phyloP scores from a whole-genome alignment of 2,113 vertebrate genomes.

The Morone chrysops region DNA sequence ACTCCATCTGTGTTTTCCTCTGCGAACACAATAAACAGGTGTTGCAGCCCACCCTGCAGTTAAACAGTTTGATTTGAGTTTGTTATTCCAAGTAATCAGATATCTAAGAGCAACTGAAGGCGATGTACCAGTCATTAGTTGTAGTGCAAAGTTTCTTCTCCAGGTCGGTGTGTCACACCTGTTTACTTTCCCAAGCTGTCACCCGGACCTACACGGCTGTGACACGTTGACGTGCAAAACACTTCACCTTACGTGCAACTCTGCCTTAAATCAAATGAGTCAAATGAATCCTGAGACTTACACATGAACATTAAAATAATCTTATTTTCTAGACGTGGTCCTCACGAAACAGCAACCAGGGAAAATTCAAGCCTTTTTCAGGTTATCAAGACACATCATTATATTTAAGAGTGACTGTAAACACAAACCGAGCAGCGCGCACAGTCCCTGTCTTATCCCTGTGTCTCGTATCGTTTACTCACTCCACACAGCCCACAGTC shows the following conservation, averaged over 20 bases:
- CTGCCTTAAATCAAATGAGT: not conserved
- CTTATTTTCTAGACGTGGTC: not conserved
- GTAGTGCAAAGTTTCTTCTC: conserved; percentile 14
- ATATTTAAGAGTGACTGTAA: not conserved
- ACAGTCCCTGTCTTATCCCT: not conserved
- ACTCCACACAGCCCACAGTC: not conserved
- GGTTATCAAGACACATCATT: not conserved
- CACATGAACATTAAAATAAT: not conserved
- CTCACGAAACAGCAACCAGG: not conserved
- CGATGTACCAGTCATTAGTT: not conserved
- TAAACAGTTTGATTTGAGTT: not conserved
- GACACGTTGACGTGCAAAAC: conserved; percentile 61
- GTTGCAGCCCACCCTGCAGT: not conserved
- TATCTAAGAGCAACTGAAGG: not conserved
- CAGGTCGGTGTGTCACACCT: conserved; percentile 52
- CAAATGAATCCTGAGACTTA: not conserved
- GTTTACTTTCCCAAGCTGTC: conserved; percentile 58
- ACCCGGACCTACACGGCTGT: conserved; percentile 53
- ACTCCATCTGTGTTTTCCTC: conserved; percentile 1
- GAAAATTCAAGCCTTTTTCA: not conserved
- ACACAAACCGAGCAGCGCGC: not conserved
- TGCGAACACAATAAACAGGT: not conserved
- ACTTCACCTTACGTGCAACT: not conserved
- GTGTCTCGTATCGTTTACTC: not conserved
- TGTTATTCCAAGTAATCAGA: conserved; percentile 24